Conservation (phyloP, 2,113 vertebrate genomes). For the Anser brachyrhynchus region DNA sequence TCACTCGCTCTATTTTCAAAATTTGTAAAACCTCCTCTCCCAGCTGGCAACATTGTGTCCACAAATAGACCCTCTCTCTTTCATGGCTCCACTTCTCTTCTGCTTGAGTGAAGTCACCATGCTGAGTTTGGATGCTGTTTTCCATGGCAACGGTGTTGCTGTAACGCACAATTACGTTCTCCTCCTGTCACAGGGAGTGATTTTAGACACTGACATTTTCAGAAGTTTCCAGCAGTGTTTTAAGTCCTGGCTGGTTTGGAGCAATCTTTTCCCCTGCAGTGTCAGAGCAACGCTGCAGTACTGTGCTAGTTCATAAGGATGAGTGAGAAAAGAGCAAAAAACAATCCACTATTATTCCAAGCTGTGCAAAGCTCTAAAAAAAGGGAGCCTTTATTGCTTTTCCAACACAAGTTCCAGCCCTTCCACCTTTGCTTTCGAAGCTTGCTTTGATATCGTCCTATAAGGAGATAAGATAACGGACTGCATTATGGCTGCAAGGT, state of each 20-base stretch:
- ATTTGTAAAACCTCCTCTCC: conserved; percentile 19
- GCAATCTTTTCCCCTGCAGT: not conserved
- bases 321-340: not conserved
- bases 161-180: not conserved
- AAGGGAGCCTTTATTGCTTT: not conserved
- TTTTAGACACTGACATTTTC: conserved; percentile 8
- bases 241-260: not conserved
- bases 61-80: not conserved
- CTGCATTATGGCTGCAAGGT: not conserved
- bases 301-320: not conserved
- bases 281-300: not conserved
- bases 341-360: not conserved
- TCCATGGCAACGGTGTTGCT: conserved; percentile 43
- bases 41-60: not conserved
- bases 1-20: not conserved
- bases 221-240: conserved; percentile 24
- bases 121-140: conserved; percentile 51
- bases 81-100: not conserved
- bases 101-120: conserved; percentile 34
- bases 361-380: not conserved
- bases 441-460: not conserved
- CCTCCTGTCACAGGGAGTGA: conserved; percentile 23
- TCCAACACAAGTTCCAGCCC: not conserved
- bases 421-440: not conserved
- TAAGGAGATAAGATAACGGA: conserved; percentile 1